These are phyloP conservation scores for Geotrypetes seraphini DNA, from an alignment of 2,797 vertebrate species.

Conservation along the genomic window DNA sequence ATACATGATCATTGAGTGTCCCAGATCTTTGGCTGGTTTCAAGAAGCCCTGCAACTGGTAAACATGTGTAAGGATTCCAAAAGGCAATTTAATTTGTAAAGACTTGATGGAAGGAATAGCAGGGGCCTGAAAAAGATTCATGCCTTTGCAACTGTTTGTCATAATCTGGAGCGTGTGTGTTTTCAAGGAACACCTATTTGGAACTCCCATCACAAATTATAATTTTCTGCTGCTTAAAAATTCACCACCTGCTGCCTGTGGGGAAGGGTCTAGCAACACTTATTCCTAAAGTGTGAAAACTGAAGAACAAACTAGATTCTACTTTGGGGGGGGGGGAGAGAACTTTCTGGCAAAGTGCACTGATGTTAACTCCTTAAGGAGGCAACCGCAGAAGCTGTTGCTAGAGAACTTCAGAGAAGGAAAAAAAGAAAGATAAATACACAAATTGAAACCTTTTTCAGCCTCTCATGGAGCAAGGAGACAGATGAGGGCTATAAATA, in stretches of 20 bases:
- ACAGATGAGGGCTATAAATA: constrained; percentile 45
- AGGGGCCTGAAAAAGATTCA: constrained; percentile 26
- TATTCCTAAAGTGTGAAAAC: too few relatives aligned
- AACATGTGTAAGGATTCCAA: too few relatives aligned
- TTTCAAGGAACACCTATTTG: constrained; percentile 25
- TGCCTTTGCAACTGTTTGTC: constrained; percentile 20
- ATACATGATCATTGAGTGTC: too few relatives aligned
- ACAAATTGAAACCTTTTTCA: constrained; percentile 26
- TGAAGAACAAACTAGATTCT: too few relatives aligned
- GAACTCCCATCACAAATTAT: constrained; percentile 31
- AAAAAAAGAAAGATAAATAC: constrained; percentile 28
- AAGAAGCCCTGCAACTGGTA: too few relatives aligned
- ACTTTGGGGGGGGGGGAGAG: too few relatives aligned
- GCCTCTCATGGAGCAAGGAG: constrained; percentile 34
- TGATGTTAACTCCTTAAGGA: constrained; percentile 10
- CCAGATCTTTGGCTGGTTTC: too few relatives aligned
- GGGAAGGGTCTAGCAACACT: constrained; percentile 33
- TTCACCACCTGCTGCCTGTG: constrained; percentile 25
- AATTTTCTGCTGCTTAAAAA: constrained; percentile 39
- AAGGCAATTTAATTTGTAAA: constrained; percentile 14
- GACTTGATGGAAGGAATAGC: constrained; percentile 12
- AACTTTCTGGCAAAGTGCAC: too few relatives aligned
- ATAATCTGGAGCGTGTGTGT: constrained; percentile 14
- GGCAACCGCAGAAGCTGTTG: constrained; percentile 12
- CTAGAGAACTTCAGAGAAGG: constrained; percentile 30